Evolutionary conservation across 2,888 invertebrate species (phyloP).

Genomic region (Toxonevra muliebris): DNA sequence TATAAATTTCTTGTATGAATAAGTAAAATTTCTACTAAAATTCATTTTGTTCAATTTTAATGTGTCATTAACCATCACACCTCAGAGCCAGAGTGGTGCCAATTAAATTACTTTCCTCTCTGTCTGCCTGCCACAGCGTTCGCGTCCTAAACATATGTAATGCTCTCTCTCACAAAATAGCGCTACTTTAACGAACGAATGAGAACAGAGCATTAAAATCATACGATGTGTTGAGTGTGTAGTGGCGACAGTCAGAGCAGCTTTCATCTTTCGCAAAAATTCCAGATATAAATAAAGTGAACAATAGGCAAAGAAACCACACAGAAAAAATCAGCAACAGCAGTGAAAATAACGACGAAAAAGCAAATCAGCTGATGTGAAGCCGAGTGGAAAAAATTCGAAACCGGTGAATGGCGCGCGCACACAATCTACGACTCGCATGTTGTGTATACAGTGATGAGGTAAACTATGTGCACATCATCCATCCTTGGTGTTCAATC

Average conservation of each 20-base stretch:
- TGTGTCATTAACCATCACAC: too few relatives aligned
- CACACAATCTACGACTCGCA: too few relatives aligned
- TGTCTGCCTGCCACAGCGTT: not conserved
- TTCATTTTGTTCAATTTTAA: too few relatives aligned
- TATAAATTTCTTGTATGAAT: too few relatives aligned
- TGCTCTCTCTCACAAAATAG: constrained; percentile 39
- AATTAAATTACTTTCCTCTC: constrained; percentile 6
- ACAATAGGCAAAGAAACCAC: not conserved
- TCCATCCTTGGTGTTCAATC: too few relatives aligned
- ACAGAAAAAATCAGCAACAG: not conserved
- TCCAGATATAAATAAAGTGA: not conserved
- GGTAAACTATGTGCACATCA: too few relatives aligned
- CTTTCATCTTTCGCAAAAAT: constrained; percentile 8
- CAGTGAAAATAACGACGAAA: not conserved
- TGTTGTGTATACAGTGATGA: too few relatives aligned
- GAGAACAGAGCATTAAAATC: constrained; percentile 46
- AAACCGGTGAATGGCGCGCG: too few relatives aligned
- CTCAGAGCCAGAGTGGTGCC: too few relatives aligned
- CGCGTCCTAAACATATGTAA: not conserved
- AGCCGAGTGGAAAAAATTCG: not conserved
- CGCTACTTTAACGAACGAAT: constrained; percentile 42
- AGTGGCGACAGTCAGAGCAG: not conserved
- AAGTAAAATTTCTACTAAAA: too few relatives aligned
- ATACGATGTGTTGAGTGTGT: constrained; percentile 46
- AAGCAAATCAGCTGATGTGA: not conserved